Base-by-base conservation (phyloP, 2,888 invertebrate species). In the Hydroisotoma schaefferi region DNA sequence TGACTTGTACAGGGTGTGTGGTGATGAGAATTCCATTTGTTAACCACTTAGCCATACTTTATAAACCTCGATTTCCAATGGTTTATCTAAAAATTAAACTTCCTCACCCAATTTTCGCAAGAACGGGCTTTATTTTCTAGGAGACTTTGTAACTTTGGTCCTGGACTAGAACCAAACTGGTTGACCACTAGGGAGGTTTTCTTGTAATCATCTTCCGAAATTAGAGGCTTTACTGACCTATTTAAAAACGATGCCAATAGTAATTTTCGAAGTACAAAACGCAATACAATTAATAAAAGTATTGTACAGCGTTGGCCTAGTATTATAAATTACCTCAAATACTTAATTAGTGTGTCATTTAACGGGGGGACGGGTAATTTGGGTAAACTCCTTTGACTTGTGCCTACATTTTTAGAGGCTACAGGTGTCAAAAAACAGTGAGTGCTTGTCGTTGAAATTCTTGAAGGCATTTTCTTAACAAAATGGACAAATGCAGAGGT, bases 321-420 rank as follows among this genome's bases (percentile, higher is more conserved):
- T n/a, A 27, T 20, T 5, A 33, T 22, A 26, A 46, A 53, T 8
- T 73, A 79, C 79, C 80, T 82, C 46, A 90, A 75, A 75, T 86
- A 90, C 76, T 87, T 87, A 18, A 82, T 78, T 55, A 94, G 78
- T 0, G 95, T 94, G 58, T 88, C 85, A 49, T 85, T 80, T 1
- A 97, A 80, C 66, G 85, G 83, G 48, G 94, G 90, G 22, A 94
- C 87, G 46, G 92, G 92, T 52, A 91, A 81, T 70, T 82, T 82
- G 4, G 92, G 90, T 29, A 74, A 55, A 12, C 26, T 8, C 25
- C 29, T 25, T 15, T 40, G 22, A n/a, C n/a, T n/a, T n/a, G n/a
- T n/a, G n/a, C n/a, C n/a, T n/a, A n/a, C n/a, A n/a, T n/a, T n/a
- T n/a, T n/a, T n/a, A n/a, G n/a, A n/a, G n/a, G n/a, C n/a, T n/a